Base-by-base conservation (phyloP, 2,113 vertebrate genomes). In the Hucho hucho region DNA sequence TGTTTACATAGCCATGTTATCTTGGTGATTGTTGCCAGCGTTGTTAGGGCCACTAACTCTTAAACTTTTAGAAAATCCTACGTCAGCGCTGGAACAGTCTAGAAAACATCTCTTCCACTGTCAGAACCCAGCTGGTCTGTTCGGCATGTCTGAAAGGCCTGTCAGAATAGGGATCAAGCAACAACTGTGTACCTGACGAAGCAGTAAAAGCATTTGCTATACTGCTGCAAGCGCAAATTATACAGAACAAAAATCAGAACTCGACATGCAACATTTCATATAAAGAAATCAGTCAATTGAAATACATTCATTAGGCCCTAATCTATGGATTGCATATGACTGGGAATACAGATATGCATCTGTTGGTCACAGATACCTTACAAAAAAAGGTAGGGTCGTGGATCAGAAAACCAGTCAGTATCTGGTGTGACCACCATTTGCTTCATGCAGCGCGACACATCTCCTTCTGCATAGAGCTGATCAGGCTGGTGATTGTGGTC, bases 181-280 rank as follows among this genome's bases (percentile, higher is more conserved):
- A 20, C 53, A 6, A 78, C 74, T 82, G 24, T 16, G 69, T 64
- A 47, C 77, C 68, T 65, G 80, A 78, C 74, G 1, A 24, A 73
- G 75, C 74, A 59, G 75, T 63, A 25, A 47, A 67, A 37, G 14
- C 46, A 56, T 79, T 80, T 63, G 63, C 80, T 86, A 81, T 79
- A 66, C 71, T 79, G 81, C 80, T 84, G 77, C 73, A 64, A 78
- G 73, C 76, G 58, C 81, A 77, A 83, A 81, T 80, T 49, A 76
- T 69, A 43, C 37, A 1, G 37, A 43, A 43, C 37, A 43, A 43
- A 43, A 43, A 43, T 43, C 37, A 11, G 37, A 43, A 43, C 9
- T 9, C 37, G 9, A 43, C 37, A 12, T 43, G 37, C 37, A 43
- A 43, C 37, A 43, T 2, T 43, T 43, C 37, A 43, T 43, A 43